These are phyloP conservation scores for Anseranas semipalmata DNA, from an alignment of 2,113 vertebrate genomes.

Conservation along the genomic window DNA sequence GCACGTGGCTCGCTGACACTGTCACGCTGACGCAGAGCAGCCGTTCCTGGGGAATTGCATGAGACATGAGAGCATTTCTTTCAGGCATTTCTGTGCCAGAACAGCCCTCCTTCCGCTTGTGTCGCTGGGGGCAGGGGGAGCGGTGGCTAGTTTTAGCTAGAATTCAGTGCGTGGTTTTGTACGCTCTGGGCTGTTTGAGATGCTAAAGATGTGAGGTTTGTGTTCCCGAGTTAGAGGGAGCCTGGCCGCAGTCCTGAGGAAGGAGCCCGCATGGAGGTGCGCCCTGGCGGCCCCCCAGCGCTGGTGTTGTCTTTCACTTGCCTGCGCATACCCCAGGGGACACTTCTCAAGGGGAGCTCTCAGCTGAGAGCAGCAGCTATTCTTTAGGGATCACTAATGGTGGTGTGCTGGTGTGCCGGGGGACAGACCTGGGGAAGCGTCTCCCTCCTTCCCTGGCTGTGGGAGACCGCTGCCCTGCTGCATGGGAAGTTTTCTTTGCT, in stretches of 20 bases:
- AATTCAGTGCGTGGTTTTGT: background rate
- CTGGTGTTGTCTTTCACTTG: background rate
- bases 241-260: background rate
- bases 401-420: background rate
- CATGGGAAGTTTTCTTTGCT: background rate
- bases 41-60: background rate
- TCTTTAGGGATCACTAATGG: background rate
- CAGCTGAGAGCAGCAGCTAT: background rate
- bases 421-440: background rate
- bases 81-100: background rate
- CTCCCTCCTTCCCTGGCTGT: background rate
- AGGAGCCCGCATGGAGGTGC: background rate
- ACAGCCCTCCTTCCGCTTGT: background rate
- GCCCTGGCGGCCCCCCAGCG: background rate
- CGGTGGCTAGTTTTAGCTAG: background rate
- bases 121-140: background rate
- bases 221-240: background rate
- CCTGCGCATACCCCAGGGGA: background rate
- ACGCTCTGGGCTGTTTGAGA: background rate
- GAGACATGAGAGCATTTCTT: background rate
- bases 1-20: background rate
- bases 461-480: background rate
- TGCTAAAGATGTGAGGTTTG: background rate
- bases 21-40: background rate
- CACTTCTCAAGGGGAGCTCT: background rate